Base-by-base conservation (phyloP, 2,797 vertebrate genomes). In the Muraenolepis orangiensis region DNA sequence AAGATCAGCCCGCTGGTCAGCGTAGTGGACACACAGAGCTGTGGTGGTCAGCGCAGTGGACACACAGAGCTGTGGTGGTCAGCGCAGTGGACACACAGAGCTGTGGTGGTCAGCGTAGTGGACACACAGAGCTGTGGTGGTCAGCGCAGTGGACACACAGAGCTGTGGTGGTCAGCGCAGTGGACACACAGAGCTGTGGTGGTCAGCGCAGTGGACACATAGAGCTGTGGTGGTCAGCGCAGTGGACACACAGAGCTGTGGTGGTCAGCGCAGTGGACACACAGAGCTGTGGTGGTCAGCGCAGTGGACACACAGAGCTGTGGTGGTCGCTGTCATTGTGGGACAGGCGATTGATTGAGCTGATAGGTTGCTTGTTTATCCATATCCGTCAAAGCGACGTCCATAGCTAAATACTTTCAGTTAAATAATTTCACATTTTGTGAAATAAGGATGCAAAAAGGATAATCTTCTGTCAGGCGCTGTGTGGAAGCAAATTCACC, bases 1-100 rank as follows among this genome's bases (percentile, higher is more conserved):
- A 94, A 89, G 81, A 94, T 91, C 91, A 95, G 93, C 90, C 95
- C 91, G 84, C 92, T 91, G 87, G 93, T 93, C 85, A 95, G 91
- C 82, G 90, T 88, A 81, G 90, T 92, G 85, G 90, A 89, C 87
- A 87, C 86, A 80, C 91, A n/a, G n/a, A n/a, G n/a, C n/a, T n/a
- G n/a, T n/a, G n/a, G n/a, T 91, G 87, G 93, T 93, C 85, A 95
- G 91, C 82, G 90, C 88, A 81, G 90, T 92, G 85, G 90, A 89
- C 87, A 87, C 86, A 80, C 91, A n/a, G n/a, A n/a, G n/a, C n/a
- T n/a, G n/a, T n/a, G n/a, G n/a, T 91, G 87, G 93, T 93, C 85
- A 95, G 91, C 82, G 90, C 88, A 81, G 90, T 92, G 85, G 90
- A 89, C 87, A 87, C 86, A 80, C 91, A n/a, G n/a, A n/a, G n/a